Evolutionary conservation across 2,113 vertebrate genomes (phyloP), one percentile per base, ranked within the genome.

Genomic region (Dasyornis broadbenti): DNA sequence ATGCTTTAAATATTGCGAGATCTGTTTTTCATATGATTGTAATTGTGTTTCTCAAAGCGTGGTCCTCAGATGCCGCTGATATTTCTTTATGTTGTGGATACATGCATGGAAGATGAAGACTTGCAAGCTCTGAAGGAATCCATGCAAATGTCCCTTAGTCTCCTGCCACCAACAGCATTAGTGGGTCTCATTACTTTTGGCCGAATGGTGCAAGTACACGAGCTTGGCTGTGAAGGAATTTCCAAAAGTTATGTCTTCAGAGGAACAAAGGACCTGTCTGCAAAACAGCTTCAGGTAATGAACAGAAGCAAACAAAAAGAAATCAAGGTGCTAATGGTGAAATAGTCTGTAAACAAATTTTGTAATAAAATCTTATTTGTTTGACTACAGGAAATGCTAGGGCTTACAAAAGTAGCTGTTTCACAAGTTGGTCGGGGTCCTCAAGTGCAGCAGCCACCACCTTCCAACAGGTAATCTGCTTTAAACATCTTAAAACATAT

Each of bases 41-140:
- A 30, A 91, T 92, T 93, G 21, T 92, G 15, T 95, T 97, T 94
- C 94, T 82, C 81, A 94, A 94, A 99, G 99, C 98, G 99, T 66
- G 99, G 99, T 65, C 99, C 99, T 95, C 99, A 99, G 98, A 99
- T 99, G 99, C 99, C 99, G 7, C 97, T 99, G 97, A 99, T 99
- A 97, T 99, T 99, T 96, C 98, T 99, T 47, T 99, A 99, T 76
- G 98, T 99, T 95, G 99, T 99, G 97, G 99, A 99, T 97, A 99
- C 99, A 2, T 99, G 99, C 82, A 99, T 99, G 99, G 99, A 99
- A 96, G 99, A 99, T 92, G 99, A 99, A 93, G 99, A 99, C 94
- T 98, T 99, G 92, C 99, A 99, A 92, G 99, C 99, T 16, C 94
- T 99, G 94, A 99, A 99, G 93, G 99, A 99, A 96, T 99, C 99